These are phyloP conservation scores for Anadara kagoshimensis DNA, from an alignment of 1,140 invertebrate genomes.

Conservation along the genomic window DNA sequence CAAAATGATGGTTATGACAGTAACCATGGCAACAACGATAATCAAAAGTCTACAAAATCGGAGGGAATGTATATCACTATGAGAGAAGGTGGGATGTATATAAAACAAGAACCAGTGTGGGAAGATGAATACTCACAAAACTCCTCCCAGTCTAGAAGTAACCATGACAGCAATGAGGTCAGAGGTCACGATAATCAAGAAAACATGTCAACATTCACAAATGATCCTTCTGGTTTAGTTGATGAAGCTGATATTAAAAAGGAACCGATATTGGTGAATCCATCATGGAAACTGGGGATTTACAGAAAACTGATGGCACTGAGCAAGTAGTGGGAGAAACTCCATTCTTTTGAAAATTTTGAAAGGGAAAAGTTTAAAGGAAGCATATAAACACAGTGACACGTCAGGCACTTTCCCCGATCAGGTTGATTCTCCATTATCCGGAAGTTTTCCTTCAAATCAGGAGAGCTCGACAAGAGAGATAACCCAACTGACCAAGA, in stretches of 20 bases:
- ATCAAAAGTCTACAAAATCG: background rate
- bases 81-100: background rate
- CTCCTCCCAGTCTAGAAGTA: constrained; percentile 7
- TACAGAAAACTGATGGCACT: background rate
- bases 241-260: background rate
- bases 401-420: background rate
- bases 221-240: background rate
- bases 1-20: background rate
- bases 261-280: background rate
- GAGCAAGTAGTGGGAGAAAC: background rate
- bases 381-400: constrained; percentile 9
- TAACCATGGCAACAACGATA: background rate
- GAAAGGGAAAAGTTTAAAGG: constrained; percentile 21
- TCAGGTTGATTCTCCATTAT: background rate
- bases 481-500: constrained; percentile 19
- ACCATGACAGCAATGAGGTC: constrained; percentile 2
- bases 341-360: constrained; percentile 30
- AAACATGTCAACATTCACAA: background rate
- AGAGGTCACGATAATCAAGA: background rate
- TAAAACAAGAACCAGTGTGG: constrained; percentile 12
- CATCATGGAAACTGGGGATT: background rate
- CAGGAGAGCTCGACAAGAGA: no score
- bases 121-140: background rate
- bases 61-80: background rate
- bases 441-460: background rate